phyloP scores from a whole-genome alignment of 2,797 vertebrate genomes.

The Thamnophis elegans region DNA sequence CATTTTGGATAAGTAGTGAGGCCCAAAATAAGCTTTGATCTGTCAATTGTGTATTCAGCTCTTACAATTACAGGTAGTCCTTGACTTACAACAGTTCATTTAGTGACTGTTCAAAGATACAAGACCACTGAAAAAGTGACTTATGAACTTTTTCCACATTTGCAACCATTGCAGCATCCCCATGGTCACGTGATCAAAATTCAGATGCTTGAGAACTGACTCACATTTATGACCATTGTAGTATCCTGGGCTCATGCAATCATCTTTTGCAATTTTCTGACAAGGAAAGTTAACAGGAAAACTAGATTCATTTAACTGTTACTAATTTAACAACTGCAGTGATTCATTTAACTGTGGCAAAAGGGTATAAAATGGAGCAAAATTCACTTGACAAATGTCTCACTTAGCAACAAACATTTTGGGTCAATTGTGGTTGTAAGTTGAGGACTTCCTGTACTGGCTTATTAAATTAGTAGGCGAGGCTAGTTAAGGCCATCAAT shows the following conservation, averaged over 20 bases:
- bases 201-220: neutral
- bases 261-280: neutral
- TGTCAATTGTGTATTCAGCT: neutral
- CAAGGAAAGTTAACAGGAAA: neutral
- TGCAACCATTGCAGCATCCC: neutral
- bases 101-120: neutral
- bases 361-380: neutral
- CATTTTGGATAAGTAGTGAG: neutral
- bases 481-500: neutral
- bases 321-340: neutral
- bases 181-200: neutral
- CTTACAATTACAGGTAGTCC: neutral
- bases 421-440: neutral
- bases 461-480: neutral
- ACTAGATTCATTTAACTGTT: neutral
- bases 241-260: neutral
- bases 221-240: neutral
- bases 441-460: neutral
- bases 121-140: neutral
- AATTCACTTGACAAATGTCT: neutral
- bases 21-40: neutral
- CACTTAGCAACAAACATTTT: neutral
- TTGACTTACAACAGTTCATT: neutral
- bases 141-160: neutral
- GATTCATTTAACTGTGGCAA: neutral